These are phyloP conservation scores for Rhyacophila evoluta DNA, from an alignment of 2,888 invertebrate species.

Conservation along the genomic window DNA sequence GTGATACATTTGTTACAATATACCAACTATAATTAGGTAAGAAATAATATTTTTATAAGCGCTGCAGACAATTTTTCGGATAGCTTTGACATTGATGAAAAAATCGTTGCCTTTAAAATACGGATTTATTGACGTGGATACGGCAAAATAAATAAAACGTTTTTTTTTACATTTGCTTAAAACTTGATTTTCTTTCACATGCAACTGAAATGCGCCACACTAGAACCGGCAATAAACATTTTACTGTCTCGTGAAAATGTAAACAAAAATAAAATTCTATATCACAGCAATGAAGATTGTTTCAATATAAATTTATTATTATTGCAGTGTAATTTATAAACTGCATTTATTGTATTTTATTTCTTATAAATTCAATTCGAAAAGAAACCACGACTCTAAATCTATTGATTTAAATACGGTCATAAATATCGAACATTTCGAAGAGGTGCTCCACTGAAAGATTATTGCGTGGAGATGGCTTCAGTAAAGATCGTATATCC, in stretches of 20 bases:
- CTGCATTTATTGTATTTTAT: slow-evolving; percentile 17
- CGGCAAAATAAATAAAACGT: background rate
- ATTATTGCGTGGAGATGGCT: slow-evolving; percentile 29
- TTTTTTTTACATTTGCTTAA: background rate
- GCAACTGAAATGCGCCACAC: background rate
- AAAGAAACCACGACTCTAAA: background rate
- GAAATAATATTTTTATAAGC: too few relatives aligned
- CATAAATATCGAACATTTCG: slow-evolving; percentile 44
- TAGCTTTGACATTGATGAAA: background rate
- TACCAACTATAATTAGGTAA: too few relatives aligned
- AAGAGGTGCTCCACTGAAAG: slow-evolving; percentile 48
- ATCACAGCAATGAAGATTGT: slow-evolving; percentile 8
- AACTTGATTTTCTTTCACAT: background rate
- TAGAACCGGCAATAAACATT: background rate
- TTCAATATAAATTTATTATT: slow-evolving; percentile 19
- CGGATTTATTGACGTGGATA: background rate
- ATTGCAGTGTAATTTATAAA: background rate
- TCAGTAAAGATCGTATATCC: background rate
- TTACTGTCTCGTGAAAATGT: slow-evolving; percentile 8
- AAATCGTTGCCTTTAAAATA: background rate
- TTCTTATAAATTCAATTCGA: background rate
- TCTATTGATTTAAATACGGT: slow-evolving; percentile 35
- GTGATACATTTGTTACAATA: too few relatives aligned
- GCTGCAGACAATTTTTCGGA: too few relatives aligned
- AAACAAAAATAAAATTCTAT: slow-evolving; percentile 16